phyloP scores from a whole-genome alignment of 2,888 invertebrate species.

The Helobdella robusta region DNA sequence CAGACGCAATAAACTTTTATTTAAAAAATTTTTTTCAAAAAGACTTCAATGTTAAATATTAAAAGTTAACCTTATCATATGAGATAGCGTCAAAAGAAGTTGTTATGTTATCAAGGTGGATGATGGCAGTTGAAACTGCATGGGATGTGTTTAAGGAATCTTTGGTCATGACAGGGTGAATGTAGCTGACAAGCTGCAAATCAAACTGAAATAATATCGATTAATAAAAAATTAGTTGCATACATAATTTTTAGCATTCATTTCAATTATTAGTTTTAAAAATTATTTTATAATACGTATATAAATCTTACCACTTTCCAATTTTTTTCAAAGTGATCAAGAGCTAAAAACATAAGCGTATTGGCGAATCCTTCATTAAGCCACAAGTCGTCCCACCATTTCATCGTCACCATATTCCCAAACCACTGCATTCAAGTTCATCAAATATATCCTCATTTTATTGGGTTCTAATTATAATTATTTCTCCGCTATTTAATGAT shows the following conservation, averaged over 20 bases:
- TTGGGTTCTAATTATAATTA: too few species aligned
- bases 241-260: too few species aligned
- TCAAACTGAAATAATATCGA: constrained; percentile 34
- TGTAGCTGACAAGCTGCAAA: constrained; percentile 41
- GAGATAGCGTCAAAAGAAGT: constrained; percentile 46
- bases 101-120: constrained; percentile 44
- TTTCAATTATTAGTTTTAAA: too few species aligned
- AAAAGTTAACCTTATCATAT: constrained; percentile 44
- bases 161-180: constrained; percentile 45
- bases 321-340: constrained; percentile 37
- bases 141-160: constrained; percentile 46
- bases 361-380: constrained; percentile 48
- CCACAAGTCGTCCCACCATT: constrained; percentile 49
- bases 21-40: too few species aligned
- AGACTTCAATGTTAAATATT: background rate
- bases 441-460: background rate
- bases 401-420: constrained; percentile 49
- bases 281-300: background rate
- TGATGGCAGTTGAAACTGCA: constrained; percentile 44
- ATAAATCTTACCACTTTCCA: background rate
- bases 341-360: constrained; percentile 47
- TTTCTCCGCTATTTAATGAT: background rate
- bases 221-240: too few species aligned
- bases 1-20: too few species aligned
- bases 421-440: constrained; percentile 42